These are phyloP conservation scores for Scopus umbretta DNA, from an alignment of 2,113 vertebrate species.

Conservation along the genomic window DNA sequence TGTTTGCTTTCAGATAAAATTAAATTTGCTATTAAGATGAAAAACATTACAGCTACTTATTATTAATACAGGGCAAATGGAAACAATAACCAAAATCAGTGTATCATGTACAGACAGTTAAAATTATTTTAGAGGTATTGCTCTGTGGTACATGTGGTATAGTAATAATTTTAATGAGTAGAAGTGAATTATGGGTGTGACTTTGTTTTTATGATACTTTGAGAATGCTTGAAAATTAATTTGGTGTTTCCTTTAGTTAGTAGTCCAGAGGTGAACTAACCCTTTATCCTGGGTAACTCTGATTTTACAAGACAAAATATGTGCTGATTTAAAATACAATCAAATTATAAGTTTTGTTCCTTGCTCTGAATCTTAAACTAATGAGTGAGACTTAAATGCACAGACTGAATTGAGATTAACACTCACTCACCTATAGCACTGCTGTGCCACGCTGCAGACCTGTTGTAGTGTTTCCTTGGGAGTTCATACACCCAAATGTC, in stretches of 20 bases:
- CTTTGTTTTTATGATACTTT: not conserved
- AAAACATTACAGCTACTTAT: not conserved
- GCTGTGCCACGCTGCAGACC: not conserved
- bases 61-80: not conserved
- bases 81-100: not conserved
- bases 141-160: not conserved
- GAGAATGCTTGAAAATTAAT: not conserved
- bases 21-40: not conserved
- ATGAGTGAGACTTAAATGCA: not conserved
- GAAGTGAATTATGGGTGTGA: not conserved
- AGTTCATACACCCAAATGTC: fast-evolving
- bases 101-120: not conserved
- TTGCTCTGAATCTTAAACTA: not conserved
- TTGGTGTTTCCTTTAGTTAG: not conserved
- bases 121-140: not conserved
- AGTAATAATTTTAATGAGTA: not conserved
- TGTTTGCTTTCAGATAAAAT: not conserved
- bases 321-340: not conserved
- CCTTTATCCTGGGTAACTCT: not conserved
- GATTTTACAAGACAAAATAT: not conserved
- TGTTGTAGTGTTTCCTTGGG: not conserved
- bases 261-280: not conserved
- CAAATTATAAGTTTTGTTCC: not conserved
- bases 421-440: not conserved
- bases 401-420: not conserved